These are phyloP conservation scores for Trichogramma dendrolimi DNA, from an alignment of 2,888 invertebrate species.

Conservation along the genomic window DNA sequence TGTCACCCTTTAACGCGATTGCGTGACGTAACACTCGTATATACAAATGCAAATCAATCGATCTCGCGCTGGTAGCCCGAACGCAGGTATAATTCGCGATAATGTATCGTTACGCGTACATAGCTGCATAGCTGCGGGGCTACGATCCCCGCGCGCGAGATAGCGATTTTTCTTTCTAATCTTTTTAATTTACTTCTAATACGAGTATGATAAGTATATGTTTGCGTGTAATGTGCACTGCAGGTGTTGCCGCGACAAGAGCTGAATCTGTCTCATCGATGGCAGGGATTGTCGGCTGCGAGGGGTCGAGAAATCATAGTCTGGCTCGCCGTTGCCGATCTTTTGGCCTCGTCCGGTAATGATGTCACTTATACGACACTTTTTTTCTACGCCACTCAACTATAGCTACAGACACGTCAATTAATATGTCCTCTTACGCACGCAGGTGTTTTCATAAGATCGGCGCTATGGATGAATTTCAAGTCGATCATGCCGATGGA, in stretches of 20 bases:
- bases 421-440: slow-evolving; percentile 18
- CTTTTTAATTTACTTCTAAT: not conserved
- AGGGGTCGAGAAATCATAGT: slow-evolving; percentile 69
- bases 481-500: slow-evolving; percentile 66
- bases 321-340: slow-evolving; percentile 76
- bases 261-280: slow-evolving; percentile 55
- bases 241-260: slow-evolving; percentile 65
- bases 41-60: too few species aligned
- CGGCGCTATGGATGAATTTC: slow-evolving; percentile 66
- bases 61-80: too few species aligned
- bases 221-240: slow-evolving; percentile 16
- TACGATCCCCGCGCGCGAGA: too few species aligned
- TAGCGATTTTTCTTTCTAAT: too few species aligned
- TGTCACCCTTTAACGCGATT: too few species aligned
- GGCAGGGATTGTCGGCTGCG: slow-evolving; percentile 59
- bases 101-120: too few species aligned
- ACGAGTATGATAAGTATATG: not conserved
- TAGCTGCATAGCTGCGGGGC: too few species aligned
- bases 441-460: slow-evolving; percentile 67
- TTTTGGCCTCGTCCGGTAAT: slow-evolving; percentile 72
- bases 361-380: slow-evolving; percentile 23
- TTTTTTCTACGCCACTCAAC: not conserved
- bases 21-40: too few species aligned
- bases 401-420: slow-evolving; percentile 18
- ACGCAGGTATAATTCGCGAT: too few species aligned